A percentile compares a stretch with the other conserved stretches of the same genome.
Evolutionary conservation across 2,797 vertebrate genomes (phyloP).

Genomic region (Ambastaia sidthimunki): DNA sequence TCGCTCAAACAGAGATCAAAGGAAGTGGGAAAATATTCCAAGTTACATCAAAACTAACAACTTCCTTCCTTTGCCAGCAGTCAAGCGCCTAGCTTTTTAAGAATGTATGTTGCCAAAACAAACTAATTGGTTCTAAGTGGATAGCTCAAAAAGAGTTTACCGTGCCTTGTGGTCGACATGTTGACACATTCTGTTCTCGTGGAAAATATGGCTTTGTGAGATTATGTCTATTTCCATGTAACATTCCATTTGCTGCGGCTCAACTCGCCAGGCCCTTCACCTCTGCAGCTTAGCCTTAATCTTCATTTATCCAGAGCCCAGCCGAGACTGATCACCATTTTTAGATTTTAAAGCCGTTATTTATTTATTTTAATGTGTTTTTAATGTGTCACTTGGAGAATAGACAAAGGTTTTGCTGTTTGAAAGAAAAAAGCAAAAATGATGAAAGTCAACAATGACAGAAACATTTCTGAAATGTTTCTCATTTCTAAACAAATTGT

Average conservation of each 20-base stretch:
- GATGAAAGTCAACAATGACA: constrained; percentile 37
- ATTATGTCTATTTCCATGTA: constrained; percentile 81
- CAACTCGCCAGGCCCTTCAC: constrained; percentile 80
- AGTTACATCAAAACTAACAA: constrained; percentile 69
- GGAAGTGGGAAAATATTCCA: constrained; percentile 58
- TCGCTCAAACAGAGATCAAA: constrained; percentile 66
- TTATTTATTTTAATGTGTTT: constrained; percentile 70
- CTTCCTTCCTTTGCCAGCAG: constrained; percentile 66
- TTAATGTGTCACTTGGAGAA: constrained; percentile 64
- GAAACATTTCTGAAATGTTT: constrained; percentile 11
- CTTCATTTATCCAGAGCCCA: constrained; percentile 73
- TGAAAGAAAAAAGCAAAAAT: constrained; percentile 61
- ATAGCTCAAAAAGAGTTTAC: constrained; percentile 75
- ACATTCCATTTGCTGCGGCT: constrained; percentile 71
- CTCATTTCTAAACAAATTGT: background rate
- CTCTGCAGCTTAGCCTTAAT: constrained; percentile 77
- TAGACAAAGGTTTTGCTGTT: constrained; percentile 61
- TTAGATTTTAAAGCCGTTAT: constrained; percentile 70
- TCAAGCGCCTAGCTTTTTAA: constrained; percentile 72
- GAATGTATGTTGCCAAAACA: constrained; percentile 73
- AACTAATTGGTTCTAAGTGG: constrained; percentile 81
- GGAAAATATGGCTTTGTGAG: constrained; percentile 79
- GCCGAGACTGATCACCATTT: constrained; percentile 71
- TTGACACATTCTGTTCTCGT: constrained; percentile 74
- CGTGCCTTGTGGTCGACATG: constrained; percentile 72